Base-by-base conservation (phyloP, 2,888 invertebrate genomes). In the Stramonita haemastoma region DNA sequence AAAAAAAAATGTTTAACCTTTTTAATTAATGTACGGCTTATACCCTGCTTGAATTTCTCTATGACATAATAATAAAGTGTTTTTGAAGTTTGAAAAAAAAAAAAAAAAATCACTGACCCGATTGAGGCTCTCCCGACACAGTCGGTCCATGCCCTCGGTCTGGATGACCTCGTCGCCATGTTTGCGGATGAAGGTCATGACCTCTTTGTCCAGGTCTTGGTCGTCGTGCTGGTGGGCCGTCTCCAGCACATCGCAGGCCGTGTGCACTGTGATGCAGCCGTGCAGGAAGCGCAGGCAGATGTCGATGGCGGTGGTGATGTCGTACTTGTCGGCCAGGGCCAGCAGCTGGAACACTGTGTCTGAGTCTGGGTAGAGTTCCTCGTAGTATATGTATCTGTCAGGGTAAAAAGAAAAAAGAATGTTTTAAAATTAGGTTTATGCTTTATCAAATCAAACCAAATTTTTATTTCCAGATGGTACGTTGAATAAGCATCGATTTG, bases 51-150 rank as follows among this genome's bases (percentile, higher is more conserved):
- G n/a, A n/a, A n/a, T n/a, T n/a, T n/a, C n/a, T n/a, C n/a, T n/a
- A n/a, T n/a, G n/a, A n/a, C n/a, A n/a, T n/a, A n/a, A n/a, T n/a
- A n/a, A n/a, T n/a, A n/a, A n/a, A n/a, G n/a, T n/a, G n/a, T n/a
- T n/a, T 60, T 60, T 60, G 19, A 60, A 60, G 60, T 60, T n/a
- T n/a, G n/a, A n/a, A n/a, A n/a, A n/a, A n/a, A n/a, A n/a, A n/a
- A 60, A 17, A 60, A 19, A 4, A 70, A 26, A 0, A 46, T 29
- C 46, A 29, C 66, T 57, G 57, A 91, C 91, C 90, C 89, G 46
- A 57, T 91, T 90, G 11, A 91, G 57, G 32, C 90, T 86, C 4
- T 91, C 90, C 79, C 90, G 84, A 17, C 90, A 86, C 83, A 90
- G 66, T 22, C 79, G 70, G 56, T 89, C 89, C 87, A 90, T 91